Conservation (phyloP, 2,113 vertebrate species). For the Eretmochelys imbricata region DNA sequence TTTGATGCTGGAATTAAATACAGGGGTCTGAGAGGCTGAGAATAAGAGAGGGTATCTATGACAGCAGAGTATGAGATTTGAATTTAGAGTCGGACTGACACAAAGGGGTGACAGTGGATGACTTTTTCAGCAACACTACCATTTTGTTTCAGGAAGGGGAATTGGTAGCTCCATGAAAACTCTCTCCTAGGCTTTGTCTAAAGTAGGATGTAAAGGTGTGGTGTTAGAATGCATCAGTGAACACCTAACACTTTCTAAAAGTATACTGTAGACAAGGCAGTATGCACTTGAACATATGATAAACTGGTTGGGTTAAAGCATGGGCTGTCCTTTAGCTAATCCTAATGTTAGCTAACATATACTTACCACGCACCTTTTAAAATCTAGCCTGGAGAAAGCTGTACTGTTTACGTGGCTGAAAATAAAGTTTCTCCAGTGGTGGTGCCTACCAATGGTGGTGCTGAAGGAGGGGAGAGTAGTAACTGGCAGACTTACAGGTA, state of each 20-base stretch:
- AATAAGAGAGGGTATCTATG: fast-evolving
- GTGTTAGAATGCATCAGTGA: neutral
- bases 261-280: neutral
- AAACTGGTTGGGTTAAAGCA: neutral
- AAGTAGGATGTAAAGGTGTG: neutral
- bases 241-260: neutral
- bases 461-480: neutral
- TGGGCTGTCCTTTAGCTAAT: neutral
- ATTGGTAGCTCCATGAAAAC: neutral
- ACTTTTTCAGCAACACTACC: neutral
- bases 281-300: neutral
- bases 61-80: neutral
- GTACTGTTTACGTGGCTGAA: neutral
- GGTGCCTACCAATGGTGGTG: neutral
- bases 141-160: neutral
- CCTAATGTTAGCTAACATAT: neutral
- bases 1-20: neutral
- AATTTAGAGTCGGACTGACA: neutral
- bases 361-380: neutral
- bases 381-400: neutral
- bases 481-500: neutral
- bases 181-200: neutral
- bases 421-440: neutral
- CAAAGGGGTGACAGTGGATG: neutral
- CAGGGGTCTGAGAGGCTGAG: neutral